A percentile compares a stretch with the other conserved stretches of the same genome.
Conservation (phyloP, 2,113 vertebrate genomes). For the Gallinago media region DNA sequence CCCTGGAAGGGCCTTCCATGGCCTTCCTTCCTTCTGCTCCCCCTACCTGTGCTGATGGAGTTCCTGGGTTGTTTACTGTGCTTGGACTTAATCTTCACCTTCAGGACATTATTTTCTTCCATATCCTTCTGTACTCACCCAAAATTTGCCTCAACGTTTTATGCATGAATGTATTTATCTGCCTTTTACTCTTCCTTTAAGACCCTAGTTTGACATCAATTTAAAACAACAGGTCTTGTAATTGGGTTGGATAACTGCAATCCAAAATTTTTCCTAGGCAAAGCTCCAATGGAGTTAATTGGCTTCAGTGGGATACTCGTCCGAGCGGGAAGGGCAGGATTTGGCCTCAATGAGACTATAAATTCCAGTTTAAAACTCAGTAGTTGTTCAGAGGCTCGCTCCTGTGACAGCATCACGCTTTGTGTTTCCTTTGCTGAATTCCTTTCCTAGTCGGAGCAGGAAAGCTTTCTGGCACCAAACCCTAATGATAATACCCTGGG, state of each 20-base stretch:
- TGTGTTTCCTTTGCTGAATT: background rate
- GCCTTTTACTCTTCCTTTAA: background rate
- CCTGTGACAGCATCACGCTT: conserved; percentile 3
- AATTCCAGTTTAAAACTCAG: conserved; percentile 39
- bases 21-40: background rate
- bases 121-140: background rate
- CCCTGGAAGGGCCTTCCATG: background rate
- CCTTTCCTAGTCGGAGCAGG: background rate
- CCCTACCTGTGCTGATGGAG: background rate
- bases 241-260: background rate
- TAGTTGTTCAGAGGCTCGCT: conserved; percentile 39
- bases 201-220: background rate
- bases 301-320: conserved; percentile 51
- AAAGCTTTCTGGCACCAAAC: conserved; percentile 42
- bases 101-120: background rate
- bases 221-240: conserved; percentile 2
- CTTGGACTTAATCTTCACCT: background rate
- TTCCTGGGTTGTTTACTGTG: background rate
- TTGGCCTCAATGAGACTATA: conserved; percentile 5
- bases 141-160: background rate
- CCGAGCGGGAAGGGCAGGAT: conserved; percentile 12
- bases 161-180: background rate
- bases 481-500: conserved; percentile 23
- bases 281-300: conserved; percentile 30
- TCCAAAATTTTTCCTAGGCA: conserved; percentile 19